Percentiles rank a stretch among this genome's conserved stretches.
These are phyloP conservation scores for Chanos chanos DNA, from an alignment of 2,797 vertebrate species.

Conservation along the genomic window DNA sequence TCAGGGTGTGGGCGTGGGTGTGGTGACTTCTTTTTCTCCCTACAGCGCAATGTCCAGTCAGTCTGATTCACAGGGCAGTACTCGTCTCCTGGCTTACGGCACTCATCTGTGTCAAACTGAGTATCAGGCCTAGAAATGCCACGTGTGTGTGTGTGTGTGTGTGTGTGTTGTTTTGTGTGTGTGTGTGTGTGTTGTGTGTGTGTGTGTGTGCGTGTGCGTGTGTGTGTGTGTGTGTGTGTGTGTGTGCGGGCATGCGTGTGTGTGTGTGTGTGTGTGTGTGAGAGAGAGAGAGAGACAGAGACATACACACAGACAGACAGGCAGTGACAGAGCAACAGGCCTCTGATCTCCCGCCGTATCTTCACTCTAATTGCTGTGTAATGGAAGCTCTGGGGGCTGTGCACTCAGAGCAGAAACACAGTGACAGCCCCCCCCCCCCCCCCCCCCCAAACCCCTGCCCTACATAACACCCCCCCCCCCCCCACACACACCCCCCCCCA, in stretches of 20 bases:
- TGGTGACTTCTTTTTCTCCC: too few species aligned
- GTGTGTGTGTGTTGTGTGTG: constrained; percentile 18
- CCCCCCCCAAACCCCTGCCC: too few species aligned
- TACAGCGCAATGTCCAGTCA: too few species aligned
- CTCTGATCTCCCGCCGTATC: neutral
- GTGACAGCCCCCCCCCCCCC: constrained; percentile 14
- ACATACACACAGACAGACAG: too few species aligned
- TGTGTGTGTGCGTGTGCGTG: neutral
- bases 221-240: neutral
- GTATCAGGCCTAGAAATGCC: constrained; percentile 65
- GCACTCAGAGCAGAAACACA: constrained; percentile 8
- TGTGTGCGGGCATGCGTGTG: neutral
- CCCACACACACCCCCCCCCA: constrained; percentile 22
- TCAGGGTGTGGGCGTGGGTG: neutral
- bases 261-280: constrained; percentile 5
- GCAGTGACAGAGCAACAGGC: neutral
- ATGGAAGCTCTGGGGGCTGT: constrained; percentile 21
- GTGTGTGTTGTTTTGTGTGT: constrained; percentile 63
- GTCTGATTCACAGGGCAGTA: too few species aligned
- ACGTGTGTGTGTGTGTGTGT: constrained; percentile 71
- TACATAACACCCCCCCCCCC: neutral
- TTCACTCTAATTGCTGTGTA: constrained; percentile 7
- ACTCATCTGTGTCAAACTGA: too few species aligned
- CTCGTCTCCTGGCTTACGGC: too few species aligned
- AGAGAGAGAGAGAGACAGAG: too few species aligned